phyloP scores from a whole-genome alignment of 2,888 invertebrate genomes.

The Drosophila meridionalis region DNA sequence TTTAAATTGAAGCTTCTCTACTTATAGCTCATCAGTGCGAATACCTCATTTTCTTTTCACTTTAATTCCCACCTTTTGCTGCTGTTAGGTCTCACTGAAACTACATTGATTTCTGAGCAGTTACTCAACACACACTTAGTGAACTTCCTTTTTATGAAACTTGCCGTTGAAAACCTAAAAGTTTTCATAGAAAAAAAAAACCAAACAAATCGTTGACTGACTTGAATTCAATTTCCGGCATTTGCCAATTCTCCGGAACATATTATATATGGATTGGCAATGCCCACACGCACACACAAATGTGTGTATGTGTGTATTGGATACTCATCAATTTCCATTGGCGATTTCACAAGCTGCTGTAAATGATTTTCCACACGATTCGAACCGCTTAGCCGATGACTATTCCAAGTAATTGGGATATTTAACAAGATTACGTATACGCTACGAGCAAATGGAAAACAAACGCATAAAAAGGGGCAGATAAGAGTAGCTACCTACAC shows the following conservation, averaged over 20 bases:
- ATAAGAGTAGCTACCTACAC: background rate
- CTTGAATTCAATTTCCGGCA: slow-evolving; percentile 10
- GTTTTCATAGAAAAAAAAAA: background rate
- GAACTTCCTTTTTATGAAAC: background rate
- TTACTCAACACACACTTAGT: background rate
- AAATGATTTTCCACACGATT: slow-evolving; percentile 7
- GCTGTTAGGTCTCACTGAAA: background rate
- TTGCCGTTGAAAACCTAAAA: background rate
- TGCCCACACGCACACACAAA: background rate
- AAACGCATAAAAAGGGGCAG: background rate
- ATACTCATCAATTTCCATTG: slow-evolving; percentile 5
- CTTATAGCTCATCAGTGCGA: background rate
- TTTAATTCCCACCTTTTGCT: background rate
- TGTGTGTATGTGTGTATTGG: background rate
- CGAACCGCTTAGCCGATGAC: background rate
- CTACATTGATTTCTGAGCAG: background rate
- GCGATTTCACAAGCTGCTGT: slow-evolving; percentile 13
- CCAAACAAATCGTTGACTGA: slow-evolving; percentile 2
- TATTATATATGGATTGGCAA: slow-evolving; percentile 3
- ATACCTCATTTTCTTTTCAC: background rate
- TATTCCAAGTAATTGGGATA: background rate
- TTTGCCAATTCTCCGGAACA: slow-evolving; percentile 2
- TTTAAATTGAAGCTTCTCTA: background rate
- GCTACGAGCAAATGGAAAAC: background rate
- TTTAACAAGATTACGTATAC: slow-evolving; percentile 20